phyloP scores from a whole-genome alignment of 2,888 invertebrate genomes.

The Agrotis puta region DNA sequence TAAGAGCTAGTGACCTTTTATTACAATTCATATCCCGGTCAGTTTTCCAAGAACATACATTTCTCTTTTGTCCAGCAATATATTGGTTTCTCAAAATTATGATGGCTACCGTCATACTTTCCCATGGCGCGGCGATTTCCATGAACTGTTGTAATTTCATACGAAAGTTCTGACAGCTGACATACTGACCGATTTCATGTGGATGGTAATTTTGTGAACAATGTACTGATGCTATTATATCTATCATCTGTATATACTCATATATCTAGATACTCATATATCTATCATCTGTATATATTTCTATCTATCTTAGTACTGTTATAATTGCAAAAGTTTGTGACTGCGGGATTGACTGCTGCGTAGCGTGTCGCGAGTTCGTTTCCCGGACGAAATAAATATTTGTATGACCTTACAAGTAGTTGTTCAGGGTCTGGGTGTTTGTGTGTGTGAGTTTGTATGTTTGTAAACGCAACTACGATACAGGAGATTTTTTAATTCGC shows the following conservation, averaged over 20 bases:
- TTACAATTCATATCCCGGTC: neutral
- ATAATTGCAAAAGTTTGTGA: too few relatives aligned
- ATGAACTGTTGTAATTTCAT: constrained; percentile 26
- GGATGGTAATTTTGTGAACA: constrained; percentile 43
- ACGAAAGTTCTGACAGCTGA: constrained; percentile 17
- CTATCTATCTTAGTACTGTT: too few relatives aligned
- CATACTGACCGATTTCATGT: constrained; percentile 35
- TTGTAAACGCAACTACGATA: too few relatives aligned
- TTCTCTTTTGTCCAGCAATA: constrained; percentile 4
- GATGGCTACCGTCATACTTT: constrained; percentile 36
- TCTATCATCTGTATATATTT: too few relatives aligned
- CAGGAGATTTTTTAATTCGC: too few relatives aligned
- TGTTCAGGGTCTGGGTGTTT: too few relatives aligned
- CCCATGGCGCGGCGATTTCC: constrained; percentile 14
- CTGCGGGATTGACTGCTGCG: too few relatives aligned
- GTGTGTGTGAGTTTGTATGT: too few relatives aligned
- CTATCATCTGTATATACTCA: too few relatives aligned
- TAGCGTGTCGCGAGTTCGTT: too few relatives aligned
- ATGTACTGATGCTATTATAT: constrained; percentile 1
- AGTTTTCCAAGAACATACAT: neutral
- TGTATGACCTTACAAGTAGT: too few relatives aligned
- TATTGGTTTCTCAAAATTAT: constrained; percentile 29
- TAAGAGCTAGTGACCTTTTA: neutral
- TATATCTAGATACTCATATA: constrained; percentile 1
- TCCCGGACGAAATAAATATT: too few relatives aligned